phyloP scores from a whole-genome alignment of 2,113 vertebrate genomes.

The Gorsachius goisagi region DNA sequence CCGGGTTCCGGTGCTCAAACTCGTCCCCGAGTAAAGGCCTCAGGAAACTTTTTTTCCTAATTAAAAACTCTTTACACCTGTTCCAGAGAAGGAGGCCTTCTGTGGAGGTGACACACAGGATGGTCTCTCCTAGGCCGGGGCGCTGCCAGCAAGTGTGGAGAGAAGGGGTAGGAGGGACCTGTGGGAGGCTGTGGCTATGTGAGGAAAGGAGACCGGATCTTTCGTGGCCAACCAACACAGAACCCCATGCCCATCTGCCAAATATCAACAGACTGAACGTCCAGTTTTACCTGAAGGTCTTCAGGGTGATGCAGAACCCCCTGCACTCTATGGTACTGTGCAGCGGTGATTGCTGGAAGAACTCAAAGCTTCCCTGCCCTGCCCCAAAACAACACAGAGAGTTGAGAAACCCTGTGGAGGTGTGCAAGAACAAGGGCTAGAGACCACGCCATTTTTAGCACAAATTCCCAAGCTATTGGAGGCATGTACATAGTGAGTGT shows the following conservation, averaged over 20 bases:
- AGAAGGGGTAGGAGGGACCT: rapidly evolving
- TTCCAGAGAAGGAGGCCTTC: rapidly evolving
- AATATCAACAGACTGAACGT: not conserved
- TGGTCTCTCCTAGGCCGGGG: rapidly evolving
- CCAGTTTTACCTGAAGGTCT: not conserved
- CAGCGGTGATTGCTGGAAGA: not conserved
- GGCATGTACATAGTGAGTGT: rapidly evolving
- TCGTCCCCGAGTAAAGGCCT: not conserved
- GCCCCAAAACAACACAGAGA: not conserved
- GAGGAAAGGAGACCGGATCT: rapidly evolving
- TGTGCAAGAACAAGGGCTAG: not conserved
- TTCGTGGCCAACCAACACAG: rapidly evolving
- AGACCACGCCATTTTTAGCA: rapidly evolving
- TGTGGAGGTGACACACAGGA: rapidly evolving
- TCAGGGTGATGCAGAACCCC: not conserved
- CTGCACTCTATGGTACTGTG: rapidly evolving
- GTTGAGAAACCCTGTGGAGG: not conserved
- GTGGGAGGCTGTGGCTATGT: rapidly evolving
- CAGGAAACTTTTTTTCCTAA: not conserved
- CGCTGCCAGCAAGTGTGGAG: rapidly evolving
- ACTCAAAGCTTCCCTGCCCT: not conserved
- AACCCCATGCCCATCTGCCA: rapidly evolving
- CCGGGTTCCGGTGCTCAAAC: rapidly evolving
- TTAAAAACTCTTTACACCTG: too few species aligned
- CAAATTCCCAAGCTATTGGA: not conserved